Evolutionary conservation across 2,797 vertebrate genomes (phyloP).

Genomic region (Fratercula arctica): DNA sequence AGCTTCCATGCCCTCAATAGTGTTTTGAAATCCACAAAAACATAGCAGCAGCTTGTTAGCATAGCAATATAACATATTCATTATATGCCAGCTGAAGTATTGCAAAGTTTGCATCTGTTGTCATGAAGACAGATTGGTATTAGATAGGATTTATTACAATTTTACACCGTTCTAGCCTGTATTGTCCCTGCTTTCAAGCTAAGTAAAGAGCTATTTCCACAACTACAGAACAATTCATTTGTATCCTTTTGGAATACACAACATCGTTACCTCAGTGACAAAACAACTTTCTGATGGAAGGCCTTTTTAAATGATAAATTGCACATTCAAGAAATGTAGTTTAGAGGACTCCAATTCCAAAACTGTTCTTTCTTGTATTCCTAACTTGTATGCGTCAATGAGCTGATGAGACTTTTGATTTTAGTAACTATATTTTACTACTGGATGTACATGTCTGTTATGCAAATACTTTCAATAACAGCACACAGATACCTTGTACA

Average conservation of each 20-base stretch:
- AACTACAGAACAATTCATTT: slow-evolving; percentile 13
- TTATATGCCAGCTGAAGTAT: not conserved
- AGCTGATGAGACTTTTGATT: not conserved
- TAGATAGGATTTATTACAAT: slow-evolving; percentile 11
- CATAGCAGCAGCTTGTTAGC: slow-evolving; percentile 13
- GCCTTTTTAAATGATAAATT: slow-evolving; percentile 19
- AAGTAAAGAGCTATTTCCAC: slow-evolving; percentile 38
- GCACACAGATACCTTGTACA: not conserved
- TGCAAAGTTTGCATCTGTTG: slow-evolving; percentile 10
- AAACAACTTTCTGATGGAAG: slow-evolving; percentile 35
- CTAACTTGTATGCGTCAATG: not conserved
- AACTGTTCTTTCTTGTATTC: not conserved
- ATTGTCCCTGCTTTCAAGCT: slow-evolving; percentile 15
- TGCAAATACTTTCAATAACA: not conserved
- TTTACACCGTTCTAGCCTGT: not conserved
- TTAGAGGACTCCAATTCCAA: not conserved
- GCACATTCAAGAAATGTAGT: not conserved
- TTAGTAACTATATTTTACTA: not conserved
- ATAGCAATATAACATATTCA: not conserved
- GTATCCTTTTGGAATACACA: slow-evolving; percentile 17
- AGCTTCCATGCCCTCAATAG: not conserved
- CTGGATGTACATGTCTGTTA: not conserved
- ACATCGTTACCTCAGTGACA: not conserved
- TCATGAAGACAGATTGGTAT: slow-evolving; percentile 1
- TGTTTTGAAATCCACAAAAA: slow-evolving; percentile 5